phyloP scores from a whole-genome alignment of 1,140 invertebrate genomes.

The Ceratosolen fusciceps region DNA sequence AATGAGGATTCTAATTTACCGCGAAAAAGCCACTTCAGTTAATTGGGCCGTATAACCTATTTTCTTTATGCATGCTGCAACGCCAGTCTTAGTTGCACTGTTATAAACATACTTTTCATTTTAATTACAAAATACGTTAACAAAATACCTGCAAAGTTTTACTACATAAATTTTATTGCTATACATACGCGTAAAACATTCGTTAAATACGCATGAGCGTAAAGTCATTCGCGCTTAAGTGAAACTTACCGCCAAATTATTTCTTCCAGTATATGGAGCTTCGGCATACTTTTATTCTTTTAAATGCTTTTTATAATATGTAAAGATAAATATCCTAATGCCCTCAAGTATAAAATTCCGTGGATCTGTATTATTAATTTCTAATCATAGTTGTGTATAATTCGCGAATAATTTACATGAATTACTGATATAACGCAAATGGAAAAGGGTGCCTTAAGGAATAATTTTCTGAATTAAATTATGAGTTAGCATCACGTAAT shows the following conservation, averaged over 20 bases:
- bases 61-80: background rate
- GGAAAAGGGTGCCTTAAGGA: background rate
- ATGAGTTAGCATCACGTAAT: too few relatives aligned
- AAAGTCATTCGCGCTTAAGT: background rate
- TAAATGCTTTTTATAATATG: too few relatives aligned
- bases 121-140: background rate
- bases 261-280: too few relatives aligned
- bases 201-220: background rate
- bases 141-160: background rate
- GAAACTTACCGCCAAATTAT: too few relatives aligned
- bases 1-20: constrained; percentile 28
- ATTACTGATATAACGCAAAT: background rate
- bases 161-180: background rate
- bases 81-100: background rate
- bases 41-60: constrained; percentile 25
- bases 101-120: background rate
- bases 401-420: too few relatives aligned
- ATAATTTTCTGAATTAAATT: constrained; percentile 2
- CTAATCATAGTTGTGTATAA: too few relatives aligned
- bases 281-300: too few relatives aligned
- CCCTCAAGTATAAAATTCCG: too few relatives aligned
- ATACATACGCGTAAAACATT: background rate
- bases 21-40: constrained; percentile 14
- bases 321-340: too few relatives aligned
- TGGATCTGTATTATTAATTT: too few relatives aligned